A percentile compares a stretch with the other conserved stretches of the same genome.
phyloP scores from a whole-genome alignment of 2,888 invertebrate genomes.

The Bugula neritina region DNA sequence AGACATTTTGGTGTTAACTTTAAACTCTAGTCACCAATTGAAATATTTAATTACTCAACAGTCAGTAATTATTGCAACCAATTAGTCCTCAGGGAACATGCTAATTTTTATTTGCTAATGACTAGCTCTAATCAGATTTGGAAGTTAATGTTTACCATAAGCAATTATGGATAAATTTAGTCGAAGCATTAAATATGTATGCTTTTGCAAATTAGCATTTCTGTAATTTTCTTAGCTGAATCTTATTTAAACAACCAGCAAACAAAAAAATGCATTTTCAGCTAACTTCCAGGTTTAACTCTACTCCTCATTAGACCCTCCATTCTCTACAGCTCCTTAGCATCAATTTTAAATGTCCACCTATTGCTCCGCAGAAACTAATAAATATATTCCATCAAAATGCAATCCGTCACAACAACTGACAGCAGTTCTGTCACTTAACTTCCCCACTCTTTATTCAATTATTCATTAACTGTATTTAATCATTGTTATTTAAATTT shows the following conservation, averaged over 20 bases:
- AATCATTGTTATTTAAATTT: neutral
- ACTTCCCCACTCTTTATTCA: neutral
- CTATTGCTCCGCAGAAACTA: neutral
- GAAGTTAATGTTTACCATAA: too few species aligned
- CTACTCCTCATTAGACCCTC: too few species aligned
- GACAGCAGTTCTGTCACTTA: neutral
- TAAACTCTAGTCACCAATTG: too few species aligned
- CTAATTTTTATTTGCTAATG: neutral
- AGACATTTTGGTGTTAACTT: too few species aligned
- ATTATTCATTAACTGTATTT: neutral
- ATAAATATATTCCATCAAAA: slow-evolving; percentile 21
- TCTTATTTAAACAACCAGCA: neutral
- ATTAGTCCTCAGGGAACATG: too few species aligned
- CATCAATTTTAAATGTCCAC: neutral
- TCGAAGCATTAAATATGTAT: neutral
- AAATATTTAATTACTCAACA: too few species aligned
- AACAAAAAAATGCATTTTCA: neutral
- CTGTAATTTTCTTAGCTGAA: too few species aligned
- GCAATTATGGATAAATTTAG: neutral
- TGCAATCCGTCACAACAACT: neutral
- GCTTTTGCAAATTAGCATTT: neutral
- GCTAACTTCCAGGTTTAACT: neutral
- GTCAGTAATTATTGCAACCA: too few species aligned
- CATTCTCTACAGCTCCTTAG: neutral
- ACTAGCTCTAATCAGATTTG: too few species aligned